phyloP scores from a whole-genome alignment of 2,888 invertebrate genomes.

The Drosophila nr. perissopoda region DNA sequence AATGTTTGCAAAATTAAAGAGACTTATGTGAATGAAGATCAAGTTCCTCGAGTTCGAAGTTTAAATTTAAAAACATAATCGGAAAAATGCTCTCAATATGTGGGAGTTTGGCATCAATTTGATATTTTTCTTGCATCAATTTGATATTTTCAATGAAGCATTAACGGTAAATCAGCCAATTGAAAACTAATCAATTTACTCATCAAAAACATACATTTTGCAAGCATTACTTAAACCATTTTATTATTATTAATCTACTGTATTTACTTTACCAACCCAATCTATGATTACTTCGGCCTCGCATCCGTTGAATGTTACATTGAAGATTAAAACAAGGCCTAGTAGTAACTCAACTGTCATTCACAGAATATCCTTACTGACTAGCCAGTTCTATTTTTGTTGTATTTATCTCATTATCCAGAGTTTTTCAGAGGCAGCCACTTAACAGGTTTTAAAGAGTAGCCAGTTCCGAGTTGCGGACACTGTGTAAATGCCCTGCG shows the following conservation, averaged over 20 bases:
- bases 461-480: not conserved
- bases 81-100: not conserved
- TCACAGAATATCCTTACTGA: not conserved
- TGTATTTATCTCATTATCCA: not conserved
- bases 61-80: not conserved
- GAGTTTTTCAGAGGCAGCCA: slow-evolving; percentile 9
- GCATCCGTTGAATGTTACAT: not conserved
- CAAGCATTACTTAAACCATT: not conserved
- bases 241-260: not conserved
- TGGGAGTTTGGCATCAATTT: not conserved
- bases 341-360: not conserved
- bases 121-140: not conserved
- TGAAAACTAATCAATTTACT: not conserved
- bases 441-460: slow-evolving; percentile 19
- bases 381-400: not conserved
- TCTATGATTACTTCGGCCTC: not conserved
- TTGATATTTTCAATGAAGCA: not conserved
- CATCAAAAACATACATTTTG: not conserved
- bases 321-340: not conserved
- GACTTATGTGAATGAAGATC: not conserved
- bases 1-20: not conserved
- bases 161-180: not conserved
- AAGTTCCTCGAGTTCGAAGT: not conserved
- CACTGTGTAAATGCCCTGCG: slow-evolving; percentile 18
- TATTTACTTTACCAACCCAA: not conserved